Base-by-base conservation (phyloP, 2,888 invertebrate genomes). In the Troides helena region DNA sequence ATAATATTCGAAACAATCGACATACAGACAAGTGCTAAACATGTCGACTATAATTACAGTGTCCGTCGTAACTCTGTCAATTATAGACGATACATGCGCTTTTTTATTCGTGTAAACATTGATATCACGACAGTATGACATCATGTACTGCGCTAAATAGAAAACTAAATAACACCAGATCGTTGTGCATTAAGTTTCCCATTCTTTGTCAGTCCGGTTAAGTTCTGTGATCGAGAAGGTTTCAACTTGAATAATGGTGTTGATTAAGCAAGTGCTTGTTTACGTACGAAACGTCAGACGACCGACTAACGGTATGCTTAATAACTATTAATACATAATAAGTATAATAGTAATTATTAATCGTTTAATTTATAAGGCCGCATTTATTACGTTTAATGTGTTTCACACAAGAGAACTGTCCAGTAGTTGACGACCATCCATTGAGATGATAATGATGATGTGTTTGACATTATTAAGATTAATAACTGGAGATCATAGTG, bases 61-160 rank as follows among this genome's bases (percentile, higher is more conserved):
- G 53, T 53, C 50, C 18, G 14, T 50, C 50, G 50, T 50, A 50
- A 50, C 57, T 30, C 59, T 59, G 17, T 59, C 23, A 14, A 58
- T 58, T 58, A 4, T 23, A 23, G 76, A 75, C 75, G 78, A 78
- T 74, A 77, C 60, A 68, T 72, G 72, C 12, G 5, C 77, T 75
- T 77, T 80, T 77, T 76, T 77, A 72, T 76, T 75, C 72, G 76
- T 76, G 23, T 64, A 78, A 77, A 75, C 73, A 74, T 75, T 75
- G 63, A 73, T 75, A 65, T 80, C 78, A 81, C 75, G 76, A 72
- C 72, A 61, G 23, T 25, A 79, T 88, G 86, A 88, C 84, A 81
- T 87, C 87, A 87, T 75, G 65, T 18, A 67, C 71, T 72, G 76
- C 65, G 70, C 77, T 78, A 82, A 84, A 78, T 75, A 73, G 73